phyloP scores from a whole-genome alignment of 2,113 vertebrate genomes.

The Nansenia antarctica region DNA sequence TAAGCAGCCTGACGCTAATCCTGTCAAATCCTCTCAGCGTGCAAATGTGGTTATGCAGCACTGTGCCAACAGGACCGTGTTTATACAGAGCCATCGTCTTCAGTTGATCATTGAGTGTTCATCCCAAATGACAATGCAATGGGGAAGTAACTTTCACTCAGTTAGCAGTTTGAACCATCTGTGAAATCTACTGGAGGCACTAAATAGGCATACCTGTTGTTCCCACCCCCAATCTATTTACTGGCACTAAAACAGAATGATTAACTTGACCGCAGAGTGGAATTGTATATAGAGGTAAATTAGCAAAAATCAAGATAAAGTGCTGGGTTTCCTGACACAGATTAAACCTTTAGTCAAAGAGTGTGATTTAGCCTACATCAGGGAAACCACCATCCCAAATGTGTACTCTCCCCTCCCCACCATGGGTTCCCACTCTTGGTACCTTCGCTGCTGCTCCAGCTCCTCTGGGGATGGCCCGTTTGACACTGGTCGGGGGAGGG shows the following conservation, averaged over 20 bases:
- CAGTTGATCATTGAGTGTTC: neutral
- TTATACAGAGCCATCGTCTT: neutral
- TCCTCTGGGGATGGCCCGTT: constrained; percentile 86
- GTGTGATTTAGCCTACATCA: too few species aligned
- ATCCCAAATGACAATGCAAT: neutral
- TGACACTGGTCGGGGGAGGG: constrained; percentile 70
- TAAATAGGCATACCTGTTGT: too few species aligned
- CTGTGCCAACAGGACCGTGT: neutral
- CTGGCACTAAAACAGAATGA: too few species aligned
- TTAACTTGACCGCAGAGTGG: too few species aligned
- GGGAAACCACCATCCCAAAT: neutral
- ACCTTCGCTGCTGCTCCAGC: constrained; percentile 85
- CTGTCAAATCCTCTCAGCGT: constrained; percentile 25
- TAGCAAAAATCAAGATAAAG: too few species aligned
- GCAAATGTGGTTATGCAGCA: neutral
- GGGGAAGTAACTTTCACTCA: neutral
- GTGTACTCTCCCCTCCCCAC: neutral
- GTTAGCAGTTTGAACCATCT: too few species aligned
- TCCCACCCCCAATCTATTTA: too few species aligned
- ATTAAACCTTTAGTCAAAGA: too few species aligned
- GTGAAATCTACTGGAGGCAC: too few species aligned
- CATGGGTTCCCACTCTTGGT: constrained; percentile 19
- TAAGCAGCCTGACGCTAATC: constrained; percentile 62
- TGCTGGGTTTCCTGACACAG: too few species aligned
- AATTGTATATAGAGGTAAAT: too few species aligned